phyloP scores from a whole-genome alignment of 2,113 vertebrate genomes.

The Daubentonia madagascariensis region DNA sequence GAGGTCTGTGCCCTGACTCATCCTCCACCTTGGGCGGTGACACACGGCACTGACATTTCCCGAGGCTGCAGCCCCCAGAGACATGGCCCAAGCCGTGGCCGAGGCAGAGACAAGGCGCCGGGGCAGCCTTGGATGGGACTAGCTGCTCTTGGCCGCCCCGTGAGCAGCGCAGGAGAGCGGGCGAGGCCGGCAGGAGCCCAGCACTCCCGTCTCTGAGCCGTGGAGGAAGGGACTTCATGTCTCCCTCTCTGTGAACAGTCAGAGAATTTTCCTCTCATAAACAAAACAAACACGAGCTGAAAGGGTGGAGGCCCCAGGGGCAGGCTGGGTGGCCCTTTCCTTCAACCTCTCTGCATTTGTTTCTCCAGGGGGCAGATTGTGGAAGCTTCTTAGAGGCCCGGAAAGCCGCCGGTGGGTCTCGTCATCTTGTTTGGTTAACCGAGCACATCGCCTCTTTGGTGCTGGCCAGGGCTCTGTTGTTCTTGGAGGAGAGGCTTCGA shows the following conservation, averaged over 20 bases:
- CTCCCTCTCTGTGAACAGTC: background rate
- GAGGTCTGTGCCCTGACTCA: conserved; percentile 69
- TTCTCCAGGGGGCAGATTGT: background rate
- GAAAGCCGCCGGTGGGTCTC: conserved; percentile 30
- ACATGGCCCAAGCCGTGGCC: background rate
- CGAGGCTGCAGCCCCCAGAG: conserved; percentile 63
- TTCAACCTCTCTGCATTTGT: background rate
- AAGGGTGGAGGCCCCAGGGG: background rate
- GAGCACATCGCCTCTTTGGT: conserved; percentile 41
- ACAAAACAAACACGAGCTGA: conserved; percentile 3
- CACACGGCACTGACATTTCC: conserved; percentile 86
- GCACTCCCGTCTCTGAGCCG: background rate
- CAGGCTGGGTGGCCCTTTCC: conserved; percentile 41
- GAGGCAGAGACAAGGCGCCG: conserved; percentile 49
- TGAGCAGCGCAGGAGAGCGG: conserved; percentile 62
- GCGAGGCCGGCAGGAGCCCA: background rate
- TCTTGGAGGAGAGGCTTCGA: conserved; percentile 36
- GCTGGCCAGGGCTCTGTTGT: conserved; percentile 68
- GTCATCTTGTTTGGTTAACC: conserved; percentile 74
- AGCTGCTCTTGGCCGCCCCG: conserved; percentile 57
- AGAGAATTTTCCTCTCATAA: background rate
- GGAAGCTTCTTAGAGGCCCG: background rate
- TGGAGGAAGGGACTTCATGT: background rate
- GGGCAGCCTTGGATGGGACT: background rate
- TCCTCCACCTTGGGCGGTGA: conserved; percentile 74